Evolutionary conservation across 30 jellyfish, hydroid and myxozoan genomes (phyloP).

Genomic region (Aurelia sp.): DNA sequence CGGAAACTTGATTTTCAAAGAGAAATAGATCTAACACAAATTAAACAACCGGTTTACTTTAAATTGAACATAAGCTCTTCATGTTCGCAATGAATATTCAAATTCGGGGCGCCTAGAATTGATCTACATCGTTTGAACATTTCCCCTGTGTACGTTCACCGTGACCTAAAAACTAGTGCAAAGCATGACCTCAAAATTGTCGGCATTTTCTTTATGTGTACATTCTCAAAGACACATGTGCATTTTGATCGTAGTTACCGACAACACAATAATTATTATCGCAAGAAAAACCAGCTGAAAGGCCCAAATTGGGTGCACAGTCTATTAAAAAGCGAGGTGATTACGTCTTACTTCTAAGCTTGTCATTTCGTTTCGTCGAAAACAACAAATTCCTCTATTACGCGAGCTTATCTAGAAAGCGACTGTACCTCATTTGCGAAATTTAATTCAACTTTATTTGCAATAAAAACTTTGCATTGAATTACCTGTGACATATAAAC

Average conservation of each 20-base stretch:
- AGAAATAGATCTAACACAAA: constrained; percentile 39
- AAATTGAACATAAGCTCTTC: constrained; percentile 52
- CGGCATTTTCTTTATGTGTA: constrained; percentile 56
- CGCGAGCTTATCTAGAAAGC: constrained; percentile 38
- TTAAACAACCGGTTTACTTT: constrained; percentile 32
- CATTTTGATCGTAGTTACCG: constrained; percentile 44
- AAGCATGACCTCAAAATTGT: constrained; percentile 53
- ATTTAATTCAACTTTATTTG: constrained; percentile 14
- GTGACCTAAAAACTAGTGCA: constrained; percentile 53
- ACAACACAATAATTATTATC: constrained; percentile 57
- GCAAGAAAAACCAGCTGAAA: constrained; percentile 62
- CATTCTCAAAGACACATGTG: constrained; percentile 62
- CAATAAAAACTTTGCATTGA: constrained; percentile 1
- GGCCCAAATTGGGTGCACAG: constrained; percentile 38
- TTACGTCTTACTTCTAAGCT: constrained; percentile 35
- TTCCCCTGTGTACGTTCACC: constrained; percentile 40
- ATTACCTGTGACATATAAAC: not conserved
- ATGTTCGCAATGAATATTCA: constrained; percentile 45
- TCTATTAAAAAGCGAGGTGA: constrained; percentile 39
- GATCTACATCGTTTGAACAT: constrained; percentile 30
- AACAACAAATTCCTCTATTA: constrained; percentile 22
- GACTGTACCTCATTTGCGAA: constrained; percentile 40
- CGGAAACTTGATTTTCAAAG: constrained; percentile 56
- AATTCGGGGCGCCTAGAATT: constrained; percentile 56
- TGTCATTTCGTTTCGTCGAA: constrained; percentile 28